Base-by-base conservation (phyloP, 2,113 vertebrate genomes). In the Passer montanus region DNA sequence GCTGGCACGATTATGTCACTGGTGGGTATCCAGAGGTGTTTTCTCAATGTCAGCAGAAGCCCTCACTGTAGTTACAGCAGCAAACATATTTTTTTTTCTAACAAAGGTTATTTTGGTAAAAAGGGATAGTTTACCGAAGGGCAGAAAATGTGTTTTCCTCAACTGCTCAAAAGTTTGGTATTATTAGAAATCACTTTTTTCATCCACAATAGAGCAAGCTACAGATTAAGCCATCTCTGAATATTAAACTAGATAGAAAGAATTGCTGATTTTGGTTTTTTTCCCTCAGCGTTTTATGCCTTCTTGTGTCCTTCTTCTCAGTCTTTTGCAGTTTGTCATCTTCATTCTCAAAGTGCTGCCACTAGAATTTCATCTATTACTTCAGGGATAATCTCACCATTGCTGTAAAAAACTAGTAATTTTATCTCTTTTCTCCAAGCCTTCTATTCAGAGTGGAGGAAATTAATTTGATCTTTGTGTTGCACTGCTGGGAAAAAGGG, bases 361-460 rank as follows among this genome's bases (percentile, higher is more conserved):
- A 82, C 86, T 92, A 92, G 90, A 95, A 94, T 90, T 94, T 88
- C 69, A 93, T 89, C 59, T 77, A 66, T 72, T 95, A 50, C 94
- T 95, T 94, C 77, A 95, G 68, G 33, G 96, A 88, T 96, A 94
- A 90, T 96, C 88, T 87, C 73, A 76, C 73, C 35, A 7, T 84
- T 94, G 55, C 52, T 83, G 60, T 78, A 78, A 76, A 79, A 79
- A 68, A 49, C 44, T 39, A 75, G 86, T 92, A 95, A 93, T 94
- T 96, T 95, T 87, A 76, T 93, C 90, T 95, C 49, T 86, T 77
- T 94, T 95, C 69, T 95, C 86, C 90, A 84, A 96, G 46, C 41
- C 15, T 94, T 59, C 83, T 73, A 26, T 72, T 96, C 77, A 89
- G 95, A 88, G 76, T 56, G 28, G 35, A 92, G 88, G 73, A 96